A percentile compares a stretch with the other conserved stretches of the same genome.
Evolutionary conservation across 2,113 vertebrate species (phyloP).

Genomic region (Lanius collurio): DNA sequence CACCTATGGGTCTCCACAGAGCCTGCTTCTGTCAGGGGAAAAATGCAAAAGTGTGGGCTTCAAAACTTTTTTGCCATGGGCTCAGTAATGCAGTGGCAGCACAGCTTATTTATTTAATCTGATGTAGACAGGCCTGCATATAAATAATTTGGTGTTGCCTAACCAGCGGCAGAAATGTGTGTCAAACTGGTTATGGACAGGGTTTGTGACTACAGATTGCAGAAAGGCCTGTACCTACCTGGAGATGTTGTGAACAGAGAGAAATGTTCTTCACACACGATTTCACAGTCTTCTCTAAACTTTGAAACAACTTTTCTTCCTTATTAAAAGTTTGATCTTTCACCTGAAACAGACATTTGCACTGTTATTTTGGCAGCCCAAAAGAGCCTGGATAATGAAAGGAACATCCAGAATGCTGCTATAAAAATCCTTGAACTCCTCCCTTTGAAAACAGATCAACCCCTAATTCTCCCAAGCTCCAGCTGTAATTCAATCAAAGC

Average conservation of each 20-base stretch:
- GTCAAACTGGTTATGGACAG: neutral
- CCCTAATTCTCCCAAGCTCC: neutral
- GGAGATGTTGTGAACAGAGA: slow-evolving; percentile 78
- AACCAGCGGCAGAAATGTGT: neutral
- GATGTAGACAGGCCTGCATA: neutral
- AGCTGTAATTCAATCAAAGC: neutral
- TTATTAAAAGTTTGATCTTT: slow-evolving; percentile 90
- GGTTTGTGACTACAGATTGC: neutral
- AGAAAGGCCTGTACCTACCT: slow-evolving; percentile 72
- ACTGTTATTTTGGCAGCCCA: neutral
- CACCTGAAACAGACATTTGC: slow-evolving; percentile 76
- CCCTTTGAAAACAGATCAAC: neutral
- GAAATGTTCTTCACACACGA: slow-evolving; percentile 85
- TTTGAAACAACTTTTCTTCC: slow-evolving; percentile 91
- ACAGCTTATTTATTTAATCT: neutral
- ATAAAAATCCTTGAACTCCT: neutral
- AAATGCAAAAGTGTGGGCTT: neutral
- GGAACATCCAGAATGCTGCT: neutral
- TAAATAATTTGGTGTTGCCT: neutral
- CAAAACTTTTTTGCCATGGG: neutral
- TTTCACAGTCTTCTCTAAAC: slow-evolving; percentile 90
- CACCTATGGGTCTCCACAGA: neutral
- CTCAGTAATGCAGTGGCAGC: neutral
- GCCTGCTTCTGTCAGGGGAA: neutral
- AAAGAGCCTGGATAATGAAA: neutral